Conservation (phyloP, 2,888 invertebrate genomes). For the Hanleya hanleyi region DNA sequence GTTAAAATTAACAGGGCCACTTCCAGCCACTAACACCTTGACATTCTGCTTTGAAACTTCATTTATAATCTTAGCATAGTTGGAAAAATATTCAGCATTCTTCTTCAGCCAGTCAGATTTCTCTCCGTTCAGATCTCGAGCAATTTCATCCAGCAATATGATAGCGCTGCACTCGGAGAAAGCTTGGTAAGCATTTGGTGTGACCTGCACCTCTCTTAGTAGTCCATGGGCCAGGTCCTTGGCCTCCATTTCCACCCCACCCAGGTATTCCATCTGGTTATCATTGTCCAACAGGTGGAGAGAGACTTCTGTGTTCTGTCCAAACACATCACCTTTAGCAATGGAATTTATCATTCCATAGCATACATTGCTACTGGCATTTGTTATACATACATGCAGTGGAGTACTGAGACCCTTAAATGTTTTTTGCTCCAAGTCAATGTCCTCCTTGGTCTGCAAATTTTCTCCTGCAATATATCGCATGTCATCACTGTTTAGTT, state of each 20-base stretch:
- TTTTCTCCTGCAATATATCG: constrained; percentile 66
- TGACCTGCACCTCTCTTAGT: constrained; percentile 51
- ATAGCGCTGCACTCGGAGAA: constrained; percentile 62
- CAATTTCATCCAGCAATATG: constrained; percentile 59
- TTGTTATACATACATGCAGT: constrained; percentile 66
- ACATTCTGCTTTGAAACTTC: constrained; percentile 56
- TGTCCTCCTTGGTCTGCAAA: constrained; percentile 52
- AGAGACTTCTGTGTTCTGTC: constrained; percentile 55
- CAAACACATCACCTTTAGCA: constrained; percentile 65
- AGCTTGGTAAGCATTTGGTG: constrained; percentile 49
- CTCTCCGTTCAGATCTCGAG: constrained; percentile 33
- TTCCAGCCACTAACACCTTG: constrained; percentile 64
- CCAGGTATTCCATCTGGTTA: constrained; percentile 40
- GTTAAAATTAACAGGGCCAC: constrained; percentile 68
- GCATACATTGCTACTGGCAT: constrained; percentile 58
- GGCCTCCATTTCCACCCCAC: constrained; percentile 66
- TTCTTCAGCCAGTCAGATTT: constrained; percentile 57
- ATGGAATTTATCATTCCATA: constrained; percentile 59
- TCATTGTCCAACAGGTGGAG: constrained; percentile 57
- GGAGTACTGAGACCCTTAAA: constrained; percentile 56
- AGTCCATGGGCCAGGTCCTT: constrained; percentile 61
- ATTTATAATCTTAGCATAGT: constrained; percentile 61
- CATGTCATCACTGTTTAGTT: constrained; percentile 64
- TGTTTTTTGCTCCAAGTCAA: constrained; percentile 58
- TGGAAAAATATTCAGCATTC: constrained; percentile 53